phyloP scores from a whole-genome alignment of 2,113 vertebrate species.

The Phalacrocorax brasilianus region DNA sequence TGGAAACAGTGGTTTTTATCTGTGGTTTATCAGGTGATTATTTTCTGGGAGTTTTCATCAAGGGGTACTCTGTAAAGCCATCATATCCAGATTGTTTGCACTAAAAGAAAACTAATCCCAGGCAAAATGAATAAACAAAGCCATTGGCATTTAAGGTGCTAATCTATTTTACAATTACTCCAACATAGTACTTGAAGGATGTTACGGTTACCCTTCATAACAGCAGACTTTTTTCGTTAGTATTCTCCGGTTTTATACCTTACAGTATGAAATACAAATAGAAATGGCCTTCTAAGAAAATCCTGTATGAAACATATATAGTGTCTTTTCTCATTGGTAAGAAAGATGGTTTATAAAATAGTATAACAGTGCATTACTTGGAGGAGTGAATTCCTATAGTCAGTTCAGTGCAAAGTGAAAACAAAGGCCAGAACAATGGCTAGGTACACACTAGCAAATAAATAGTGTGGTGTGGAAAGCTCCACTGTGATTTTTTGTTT shows the following conservation, averaged over 20 bases:
- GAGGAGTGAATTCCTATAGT: not conserved
- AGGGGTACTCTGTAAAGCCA: not conserved
- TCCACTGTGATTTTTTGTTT: not conserved
- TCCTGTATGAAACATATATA: not conserved
- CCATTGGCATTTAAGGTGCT: constrained; percentile 22
- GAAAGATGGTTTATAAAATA: not conserved
- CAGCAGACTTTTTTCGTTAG: not conserved
- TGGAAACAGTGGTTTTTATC: not conserved
- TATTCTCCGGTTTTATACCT: not conserved
- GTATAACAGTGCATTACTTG: not conserved
- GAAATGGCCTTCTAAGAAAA: not conserved
- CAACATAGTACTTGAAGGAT: not conserved
- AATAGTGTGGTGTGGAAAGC: not conserved
- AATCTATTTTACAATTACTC: constrained; percentile 14
- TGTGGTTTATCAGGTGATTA: not conserved
- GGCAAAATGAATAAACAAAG: not conserved
- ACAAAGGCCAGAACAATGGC: not conserved
- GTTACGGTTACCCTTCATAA: not conserved
- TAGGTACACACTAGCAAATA: not conserved
- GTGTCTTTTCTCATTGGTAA: not conserved
- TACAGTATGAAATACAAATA: not conserved
- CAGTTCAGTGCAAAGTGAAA: not conserved
- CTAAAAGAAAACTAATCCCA: constrained; percentile 1
- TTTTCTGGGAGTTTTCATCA: constrained; percentile 23
- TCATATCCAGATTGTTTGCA: not conserved